Base-by-base conservation (phyloP, 2,113 vertebrate species). In the Vidua chalybeata region DNA sequence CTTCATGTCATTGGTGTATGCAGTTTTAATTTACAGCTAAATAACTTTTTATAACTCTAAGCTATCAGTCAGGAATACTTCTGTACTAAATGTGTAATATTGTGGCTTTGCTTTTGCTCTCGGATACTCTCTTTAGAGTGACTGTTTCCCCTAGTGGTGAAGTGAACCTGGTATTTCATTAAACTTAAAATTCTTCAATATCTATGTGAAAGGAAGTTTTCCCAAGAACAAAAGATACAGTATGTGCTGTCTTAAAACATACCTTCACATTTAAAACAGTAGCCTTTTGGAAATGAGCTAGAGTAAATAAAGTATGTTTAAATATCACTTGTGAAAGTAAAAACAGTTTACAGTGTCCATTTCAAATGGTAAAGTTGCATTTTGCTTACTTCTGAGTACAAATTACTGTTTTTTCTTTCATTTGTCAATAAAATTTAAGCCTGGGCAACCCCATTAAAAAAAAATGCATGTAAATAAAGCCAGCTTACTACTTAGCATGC, bases 111-210 rank as follows among this genome's bases (percentile, higher is more conserved):
- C 16, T 76, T 85, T 92, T 88, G 35, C 33, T 90, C 11, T 79
- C 0, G 0, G 21, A 3, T 72, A 10, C 6, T 75, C 30, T 3
- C 0, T n/a, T 63, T n/a, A 83, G 31, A 83, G 30, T 66, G 51
- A 51, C 45, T 56, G 21, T 33, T 83, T 95, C 43, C 45, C 80
- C 7, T 35, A 22, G 18, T 48, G 9, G 64, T 48, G 21, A 56
- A 31, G 39, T 3, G 6, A 87, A 19, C 12, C 23, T 71, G 20
- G 1, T 63, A 33, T 55, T 82, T 58, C 33, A 51, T 84, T 37
- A 71, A 61, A 49, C 26, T 63, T 81, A 35, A 59, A 87, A 39
- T 41, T 78, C 33, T 89, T 64, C 27, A 17, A 23, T 84, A 68
- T 72, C 41, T 82, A 3, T 54, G 8, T 79, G 31, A 51, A 62